These are phyloP conservation scores for Sebastes steindachneri DNA, from an alignment of 2,797 vertebrate species.

Conservation along the genomic window DNA sequence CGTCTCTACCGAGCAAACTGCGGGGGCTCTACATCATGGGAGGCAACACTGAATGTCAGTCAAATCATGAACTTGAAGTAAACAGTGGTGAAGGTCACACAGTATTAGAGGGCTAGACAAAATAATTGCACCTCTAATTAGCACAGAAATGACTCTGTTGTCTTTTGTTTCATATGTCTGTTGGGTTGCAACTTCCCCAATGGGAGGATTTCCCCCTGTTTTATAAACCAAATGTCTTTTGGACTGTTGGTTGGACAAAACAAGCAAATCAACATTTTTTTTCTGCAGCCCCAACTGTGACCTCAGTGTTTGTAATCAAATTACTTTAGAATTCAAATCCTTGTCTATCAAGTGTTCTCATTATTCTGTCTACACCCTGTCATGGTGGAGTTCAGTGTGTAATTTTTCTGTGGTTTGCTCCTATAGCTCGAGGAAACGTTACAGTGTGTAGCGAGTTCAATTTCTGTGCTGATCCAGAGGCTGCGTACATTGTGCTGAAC, in stretches of 20 bases:
- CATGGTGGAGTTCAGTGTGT: not conserved
- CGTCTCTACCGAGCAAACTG: slow-evolving; percentile 81
- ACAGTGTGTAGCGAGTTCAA: slow-evolving; percentile 85
- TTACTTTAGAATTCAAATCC: not conserved
- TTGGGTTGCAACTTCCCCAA: not conserved
- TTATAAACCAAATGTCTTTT: not conserved
- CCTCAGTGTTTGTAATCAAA: not conserved
- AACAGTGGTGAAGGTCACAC: not conserved
- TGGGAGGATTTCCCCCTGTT: not conserved
- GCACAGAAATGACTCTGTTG: not conserved
- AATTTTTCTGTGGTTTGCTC: not conserved
- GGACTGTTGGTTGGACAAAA: not conserved
- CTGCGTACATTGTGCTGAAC: slow-evolving; percentile 85
- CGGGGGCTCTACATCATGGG: slow-evolving; percentile 83
- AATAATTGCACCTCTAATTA: not conserved
- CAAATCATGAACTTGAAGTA: not conserved
- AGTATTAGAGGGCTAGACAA: not conserved
- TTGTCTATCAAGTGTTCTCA: not conserved
- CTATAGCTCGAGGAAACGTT: slow-evolving; percentile 83
- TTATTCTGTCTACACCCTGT: not conserved
- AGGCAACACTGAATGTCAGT: slow-evolving; percentile 85
- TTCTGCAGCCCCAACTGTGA: not conserved
- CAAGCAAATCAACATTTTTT: not conserved
- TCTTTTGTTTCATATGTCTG: not conserved
- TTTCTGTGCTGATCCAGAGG: slow-evolving; percentile 86